These are phyloP conservation scores for Caretta caretta DNA, from an alignment of 2,113 vertebrate species.

Conservation along the genomic window DNA sequence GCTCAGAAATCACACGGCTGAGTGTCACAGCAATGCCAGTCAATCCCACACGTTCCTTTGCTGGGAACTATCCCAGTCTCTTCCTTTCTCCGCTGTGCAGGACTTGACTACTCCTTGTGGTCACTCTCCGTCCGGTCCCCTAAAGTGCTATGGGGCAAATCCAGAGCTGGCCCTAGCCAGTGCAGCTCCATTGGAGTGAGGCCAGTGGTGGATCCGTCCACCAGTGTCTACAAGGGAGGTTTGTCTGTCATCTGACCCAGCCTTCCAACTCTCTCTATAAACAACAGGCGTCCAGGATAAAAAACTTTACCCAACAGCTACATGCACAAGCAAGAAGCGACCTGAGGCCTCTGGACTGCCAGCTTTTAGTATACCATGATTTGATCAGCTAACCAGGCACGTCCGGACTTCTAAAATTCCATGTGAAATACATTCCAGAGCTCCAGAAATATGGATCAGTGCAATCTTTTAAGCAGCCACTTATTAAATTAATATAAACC, in stretches of 20 bases:
- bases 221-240: neutral
- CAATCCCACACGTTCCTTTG: neutral
- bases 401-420: neutral
- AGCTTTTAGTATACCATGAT: neutral
- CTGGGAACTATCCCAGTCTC: neutral
- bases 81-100: neutral
- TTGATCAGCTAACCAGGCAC: neutral
- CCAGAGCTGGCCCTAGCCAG: neutral
- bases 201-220: too few species aligned
- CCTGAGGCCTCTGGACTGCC: neutral
- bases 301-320: neutral
- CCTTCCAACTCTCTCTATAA: neutral
- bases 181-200: too few species aligned
- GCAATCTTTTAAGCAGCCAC: neutral
- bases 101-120: too few species aligned
- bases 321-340: neutral
- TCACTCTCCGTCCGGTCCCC: neutral
- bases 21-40: too few species aligned
- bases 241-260: neutral
- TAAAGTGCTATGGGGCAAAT: neutral
- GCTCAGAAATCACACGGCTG: neutral
- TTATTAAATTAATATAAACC: neutral
- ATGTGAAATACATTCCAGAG: neutral
- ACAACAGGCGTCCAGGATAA: neutral
- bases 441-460: neutral